Percentiles rank a stretch among this genome's conserved stretches.
Conservation (phyloP, 2,797 vertebrate genomes). For the Urocyon cinereoargenteus region DNA sequence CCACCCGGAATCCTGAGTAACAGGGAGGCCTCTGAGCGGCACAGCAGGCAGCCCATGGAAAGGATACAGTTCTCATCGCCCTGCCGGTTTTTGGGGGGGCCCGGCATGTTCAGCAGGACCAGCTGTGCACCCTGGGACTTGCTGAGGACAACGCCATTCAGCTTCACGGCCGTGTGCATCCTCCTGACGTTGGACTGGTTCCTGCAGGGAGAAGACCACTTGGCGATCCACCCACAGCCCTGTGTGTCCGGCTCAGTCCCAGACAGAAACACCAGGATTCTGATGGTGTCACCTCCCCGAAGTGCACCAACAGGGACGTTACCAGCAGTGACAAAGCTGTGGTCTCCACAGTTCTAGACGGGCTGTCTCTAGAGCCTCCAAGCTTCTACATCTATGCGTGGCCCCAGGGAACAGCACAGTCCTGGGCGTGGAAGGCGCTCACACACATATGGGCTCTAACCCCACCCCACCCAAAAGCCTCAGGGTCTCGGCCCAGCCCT, state of each 20-base stretch:
- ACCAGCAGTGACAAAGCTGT: background rate
- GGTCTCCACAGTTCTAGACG: background rate
- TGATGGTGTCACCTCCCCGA: background rate
- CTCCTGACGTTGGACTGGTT: conserved; percentile 96
- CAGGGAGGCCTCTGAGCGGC: background rate
- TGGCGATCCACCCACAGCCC: accelerated
- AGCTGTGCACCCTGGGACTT: conserved; percentile 96
- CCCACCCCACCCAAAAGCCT: background rate
- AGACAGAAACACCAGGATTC: background rate
- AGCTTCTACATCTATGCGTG: background rate
- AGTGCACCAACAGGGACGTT: background rate
- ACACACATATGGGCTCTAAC: too few species aligned
- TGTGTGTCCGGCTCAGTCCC: background rate
- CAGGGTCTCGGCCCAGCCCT: accelerated
- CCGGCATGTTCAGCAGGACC: conserved; percentile 98
- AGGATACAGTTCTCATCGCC: conserved; percentile 99
- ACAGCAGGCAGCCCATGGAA: background rate
- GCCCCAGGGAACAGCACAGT: background rate
- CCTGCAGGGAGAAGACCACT: conserved; percentile 80
- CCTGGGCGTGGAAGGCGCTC: background rate
- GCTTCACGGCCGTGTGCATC: conserved; percentile 95
- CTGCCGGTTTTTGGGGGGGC: conserved; percentile 94
- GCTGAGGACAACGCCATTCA: conserved; percentile 94
- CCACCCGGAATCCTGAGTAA: background rate
- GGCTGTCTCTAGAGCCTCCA: background rate